Base-by-base conservation (phyloP, 2,113 vertebrate species). In the Phycodurus eques region DNA sequence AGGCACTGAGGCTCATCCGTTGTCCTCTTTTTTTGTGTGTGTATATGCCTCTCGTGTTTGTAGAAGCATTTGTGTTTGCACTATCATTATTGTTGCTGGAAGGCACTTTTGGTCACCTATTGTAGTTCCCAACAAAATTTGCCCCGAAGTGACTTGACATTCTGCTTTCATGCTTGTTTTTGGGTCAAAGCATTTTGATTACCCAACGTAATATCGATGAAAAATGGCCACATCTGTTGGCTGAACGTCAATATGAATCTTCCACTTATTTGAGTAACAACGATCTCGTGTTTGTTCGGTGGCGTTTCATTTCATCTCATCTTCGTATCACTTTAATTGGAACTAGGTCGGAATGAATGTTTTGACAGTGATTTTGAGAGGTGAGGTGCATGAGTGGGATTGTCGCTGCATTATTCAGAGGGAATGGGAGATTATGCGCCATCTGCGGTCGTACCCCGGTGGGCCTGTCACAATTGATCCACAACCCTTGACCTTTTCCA, bases 401-500 rank as follows among this genome's bases (percentile, higher is more conserved):
- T 60, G 76, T 65, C 31, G 10, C 79, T 85, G 82, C 80, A 87
- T 89, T 80, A 90, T 83, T 88, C 88, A 89, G 88, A 78, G 61
- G 80, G 83, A 79, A 87, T 35, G 64, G 69, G 73, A 79, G 86
- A 90, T 90, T 84, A 89, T 84, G 77, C 71, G 0, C 85, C 88
- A 89, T 91, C 87, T 90, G 90, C 85, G 83, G 73, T 80, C 81
- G 70, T 76, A 72, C 89, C 86, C 86, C 80, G 15, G 73, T 69
- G 84, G 83, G 19, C 85, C 88, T 84, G 85, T 88, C 85, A 87
- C 62, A 80, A 88, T 80, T 89, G 86, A 90, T 90, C 86, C 83
- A 81, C 78, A 87, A 85, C 88, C 86, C 83, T 80, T 85, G 90
- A 85, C 90, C 88, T 91, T 89, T 87, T 73, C 75, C 61, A 79